Evolutionary conservation across 2,888 invertebrate species (phyloP).

Genomic region (Celastrina argiolus): DNA sequence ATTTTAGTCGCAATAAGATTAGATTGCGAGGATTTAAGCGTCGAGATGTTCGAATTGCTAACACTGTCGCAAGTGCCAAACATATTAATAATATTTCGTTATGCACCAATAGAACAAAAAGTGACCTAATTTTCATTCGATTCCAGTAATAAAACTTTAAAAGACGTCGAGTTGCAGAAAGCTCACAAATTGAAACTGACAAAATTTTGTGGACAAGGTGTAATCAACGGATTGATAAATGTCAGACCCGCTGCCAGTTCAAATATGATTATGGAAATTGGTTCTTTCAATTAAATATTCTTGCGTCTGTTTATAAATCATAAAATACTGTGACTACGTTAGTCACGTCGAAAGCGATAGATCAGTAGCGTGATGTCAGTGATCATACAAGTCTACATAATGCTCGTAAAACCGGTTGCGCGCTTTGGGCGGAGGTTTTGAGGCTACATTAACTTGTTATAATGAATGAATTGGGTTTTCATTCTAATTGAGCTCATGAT

Average conservation of each 20-base stretch:
- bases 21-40: slow-evolving; percentile 49
- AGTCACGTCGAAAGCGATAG: slow-evolving; percentile 53
- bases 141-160: slow-evolving; percentile 34
- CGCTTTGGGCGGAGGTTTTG: slow-evolving; percentile 56
- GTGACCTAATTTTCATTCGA: slow-evolving; percentile 41
- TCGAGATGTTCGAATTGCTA: not conserved
- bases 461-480: slow-evolving; percentile 72
- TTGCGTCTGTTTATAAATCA: slow-evolving; percentile 55
- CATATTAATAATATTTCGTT: not conserved
- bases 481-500: slow-evolving; percentile 41
- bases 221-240: slow-evolving; percentile 28
- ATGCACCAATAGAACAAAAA: slow-evolving; percentile 33
- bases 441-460: slow-evolving; percentile 62
- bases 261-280: slow-evolving; percentile 10
- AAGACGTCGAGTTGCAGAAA: slow-evolving; percentile 36
- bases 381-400: slow-evolving; percentile 51
- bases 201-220: slow-evolving; percentile 38
- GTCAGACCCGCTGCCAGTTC: slow-evolving; percentile 19
- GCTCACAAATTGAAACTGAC: slow-evolving; percentile 56
- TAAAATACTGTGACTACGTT: slow-evolving; percentile 41
- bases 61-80: not conserved
- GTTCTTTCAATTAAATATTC: slow-evolving; percentile 29
- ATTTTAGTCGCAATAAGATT: slow-evolving; percentile 43
- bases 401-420: slow-evolving; percentile 68
- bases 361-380: slow-evolving; percentile 68